Evolutionary conservation across 2,797 vertebrate species (phyloP), one percentile per base, ranked within the genome.

Genomic region (Anguilla marmorata): DNA sequence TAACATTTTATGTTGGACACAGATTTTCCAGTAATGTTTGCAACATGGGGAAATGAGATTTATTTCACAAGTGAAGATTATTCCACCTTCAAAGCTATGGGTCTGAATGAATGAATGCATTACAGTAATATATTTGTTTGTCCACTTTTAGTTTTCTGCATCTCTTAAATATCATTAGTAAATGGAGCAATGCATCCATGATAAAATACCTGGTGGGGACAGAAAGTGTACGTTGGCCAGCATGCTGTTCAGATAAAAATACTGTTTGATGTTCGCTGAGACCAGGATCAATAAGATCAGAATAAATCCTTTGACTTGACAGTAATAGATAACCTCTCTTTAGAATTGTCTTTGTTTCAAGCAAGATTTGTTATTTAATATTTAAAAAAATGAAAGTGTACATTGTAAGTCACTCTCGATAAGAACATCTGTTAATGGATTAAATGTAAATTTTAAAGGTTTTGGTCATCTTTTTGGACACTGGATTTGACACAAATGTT

Each of bases 371-470:
- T 63, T 63, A 19, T 60, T 63, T 63, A 21, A 63, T 63, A 45
- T 45, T 45, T 24, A 1, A 24, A 1, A 63, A 63, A 21, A 5
- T 63, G 3, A 63, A 63, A 21, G 24, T 63, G 6, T 63, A 21
- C 19, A 63, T 21, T 63, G 21, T 24, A 63, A 63, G 60, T 63
- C 24, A 5, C 60, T 63, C 60, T 63, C 3, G 19, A 19, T 63
- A 21, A 63, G 24, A 63, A n/a, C n/a, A n/a, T n/a, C 63, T 66
- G 58, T 12, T 66, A 69, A 69, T n/a, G n/a, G 5, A 69, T 69
- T 69, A 69, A 69, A 69, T 69, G 63, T 66, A 66, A 66, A 66
- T 66, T n/a, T 27, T n/a, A 66, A 66, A 69, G 24, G n/a, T 69
- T 69, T 24, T 11, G n/a, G 4, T 27, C n/a, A 69, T 1, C 37